phyloP scores from a whole-genome alignment of 2,113 vertebrate species.

The Montifringilla adamsi region DNA sequence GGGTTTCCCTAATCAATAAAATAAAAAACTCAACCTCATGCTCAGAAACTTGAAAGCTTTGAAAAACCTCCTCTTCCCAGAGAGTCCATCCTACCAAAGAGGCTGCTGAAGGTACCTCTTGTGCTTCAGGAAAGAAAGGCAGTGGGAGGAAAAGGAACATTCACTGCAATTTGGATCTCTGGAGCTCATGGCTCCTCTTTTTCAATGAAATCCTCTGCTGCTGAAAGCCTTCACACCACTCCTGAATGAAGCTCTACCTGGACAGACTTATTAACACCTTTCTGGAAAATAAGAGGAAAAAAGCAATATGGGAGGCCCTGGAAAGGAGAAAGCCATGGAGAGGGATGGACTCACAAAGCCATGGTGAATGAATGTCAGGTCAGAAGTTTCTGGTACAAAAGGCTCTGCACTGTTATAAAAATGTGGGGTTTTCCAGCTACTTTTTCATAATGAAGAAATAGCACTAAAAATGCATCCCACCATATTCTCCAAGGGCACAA shows the following conservation, averaged over 20 bases:
- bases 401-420: not conserved
- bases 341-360: not conserved
- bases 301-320: rapidly evolving
- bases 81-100: not conserved
- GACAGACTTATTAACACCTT: not conserved
- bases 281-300: not conserved
- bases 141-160: rapidly evolving
- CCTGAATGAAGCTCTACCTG: not conserved
- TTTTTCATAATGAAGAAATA: not conserved
- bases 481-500: not conserved
- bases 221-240: not conserved
- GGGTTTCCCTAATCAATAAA: not conserved
- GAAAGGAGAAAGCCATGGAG: not conserved
- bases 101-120: not conserved
- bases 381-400: not conserved
- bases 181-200: not conserved
- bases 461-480: not conserved
- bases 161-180: not conserved
- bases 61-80: not conserved
- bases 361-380: not conserved
- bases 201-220: not conserved
- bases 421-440: not conserved
- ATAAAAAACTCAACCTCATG: not conserved
- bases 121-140: not conserved
- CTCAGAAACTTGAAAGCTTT: not conserved